These are phyloP conservation scores for Leptinotarsa rubiginosa DNA, from an alignment of 2,888 invertebrate species.

Conservation along the genomic window DNA sequence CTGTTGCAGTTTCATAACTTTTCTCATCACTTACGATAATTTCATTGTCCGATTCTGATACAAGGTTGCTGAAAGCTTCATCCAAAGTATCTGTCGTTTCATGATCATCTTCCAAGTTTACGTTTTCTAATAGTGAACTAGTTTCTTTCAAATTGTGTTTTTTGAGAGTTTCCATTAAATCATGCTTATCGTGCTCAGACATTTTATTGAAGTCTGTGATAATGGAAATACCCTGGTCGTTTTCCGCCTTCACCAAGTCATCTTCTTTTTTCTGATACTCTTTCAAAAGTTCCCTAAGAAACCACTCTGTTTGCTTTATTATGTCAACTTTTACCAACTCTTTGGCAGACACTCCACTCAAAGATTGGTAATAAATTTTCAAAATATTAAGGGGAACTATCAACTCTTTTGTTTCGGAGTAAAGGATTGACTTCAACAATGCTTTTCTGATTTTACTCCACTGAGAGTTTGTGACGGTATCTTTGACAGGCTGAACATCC, in stretches of 20 bases:
- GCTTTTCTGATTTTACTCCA: slow-evolving; percentile 63
- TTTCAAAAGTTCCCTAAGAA: slow-evolving; percentile 59
- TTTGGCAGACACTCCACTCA: slow-evolving; percentile 57
- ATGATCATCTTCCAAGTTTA: slow-evolving; percentile 45
- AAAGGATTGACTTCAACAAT: slow-evolving; percentile 60
- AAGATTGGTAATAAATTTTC: slow-evolving; percentile 62
- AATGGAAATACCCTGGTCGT: slow-evolving; percentile 34
- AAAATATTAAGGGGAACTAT: slow-evolving; percentile 62
- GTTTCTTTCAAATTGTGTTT: slow-evolving; percentile 47
- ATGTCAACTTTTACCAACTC: slow-evolving; percentile 57
- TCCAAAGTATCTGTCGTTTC: slow-evolving; percentile 45
- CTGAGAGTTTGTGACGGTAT: slow-evolving; percentile 54
- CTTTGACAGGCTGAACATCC: slow-evolving; percentile 29
- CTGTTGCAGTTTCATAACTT: slow-evolving; percentile 34
- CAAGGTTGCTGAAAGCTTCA: slow-evolving; percentile 44
- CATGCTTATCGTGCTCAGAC: slow-evolving; percentile 48
- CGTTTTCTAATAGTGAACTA: slow-evolving; percentile 51
- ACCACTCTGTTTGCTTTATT: slow-evolving; percentile 61
- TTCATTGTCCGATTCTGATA: slow-evolving; percentile 45
- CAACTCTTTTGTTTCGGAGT: slow-evolving; percentile 60
- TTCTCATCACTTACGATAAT: slow-evolving; percentile 45
- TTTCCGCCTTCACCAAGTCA: slow-evolving; percentile 53
- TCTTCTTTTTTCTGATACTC: slow-evolving; percentile 58
- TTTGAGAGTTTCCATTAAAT: slow-evolving; percentile 32
- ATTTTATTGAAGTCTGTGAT: slow-evolving; percentile 44